Evolutionary conservation across 2,888 invertebrate genomes (phyloP), one percentile per base, ranked within the genome.

Genomic region (Megalurothrips usitatus): DNA sequence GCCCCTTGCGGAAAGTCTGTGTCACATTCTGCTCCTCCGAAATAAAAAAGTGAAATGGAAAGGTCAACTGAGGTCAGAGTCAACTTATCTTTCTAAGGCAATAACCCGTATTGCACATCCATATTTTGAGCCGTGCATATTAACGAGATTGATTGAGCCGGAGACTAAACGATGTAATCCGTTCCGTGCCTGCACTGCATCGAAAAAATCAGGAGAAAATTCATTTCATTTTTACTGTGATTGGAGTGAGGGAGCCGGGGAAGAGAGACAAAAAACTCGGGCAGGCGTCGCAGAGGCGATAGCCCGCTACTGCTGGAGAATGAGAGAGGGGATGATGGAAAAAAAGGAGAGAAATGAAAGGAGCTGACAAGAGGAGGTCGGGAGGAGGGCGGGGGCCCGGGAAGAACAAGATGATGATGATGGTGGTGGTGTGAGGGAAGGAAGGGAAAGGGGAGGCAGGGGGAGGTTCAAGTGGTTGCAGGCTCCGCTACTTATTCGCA

Each of bases 381-480:
- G 14, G 52, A 52, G 52, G 10, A 9, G 52, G 19, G 52, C 34
- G 34, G 34, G 10, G 52, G 19, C 14, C 52, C 14, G 10, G 52
- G 52, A 19, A 52, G 52, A 52, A 19, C 12, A 19, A 52, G 52
- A 52, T 43, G 34, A 43, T 43, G 34, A 43, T 43, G 52, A 52
- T 12, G 78, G 78, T 17, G 78, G 14, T 12, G 78, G 28, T 19
- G 28, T 19, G 34, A 78, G 34, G 17, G 11, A 78, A 14, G 10
- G 78, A 78, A 28, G n/a, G 79, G 23, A 11, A 23, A n/a, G 47
- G 43, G 79, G 12, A 34, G 79, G 48, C 19, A 34, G 49, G 23
- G 23, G 79, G 79, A 23, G 43, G 43, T 79, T 79, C 43, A 79
- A 79, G 79, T 79, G 79, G 79, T 14, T 79, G 79, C 47, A 43